Base-by-base conservation (phyloP, 2,113 vertebrate genomes). In the Bujurquina vittata region DNA sequence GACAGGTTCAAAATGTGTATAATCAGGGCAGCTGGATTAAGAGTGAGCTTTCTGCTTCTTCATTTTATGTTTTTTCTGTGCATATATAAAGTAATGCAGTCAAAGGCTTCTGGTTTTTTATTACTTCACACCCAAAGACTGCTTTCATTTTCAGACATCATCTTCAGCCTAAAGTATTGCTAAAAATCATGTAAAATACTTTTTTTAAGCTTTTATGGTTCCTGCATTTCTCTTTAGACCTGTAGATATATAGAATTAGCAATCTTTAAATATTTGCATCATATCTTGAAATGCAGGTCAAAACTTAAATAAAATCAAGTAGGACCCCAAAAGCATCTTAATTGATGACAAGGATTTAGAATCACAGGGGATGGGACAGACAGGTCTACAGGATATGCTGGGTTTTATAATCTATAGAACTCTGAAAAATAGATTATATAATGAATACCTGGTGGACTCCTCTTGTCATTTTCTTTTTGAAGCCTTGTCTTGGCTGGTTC, bases 371-470 rank as follows among this genome's bases (percentile, higher is more conserved):
- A 33, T 33, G 6, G 33, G 56, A 62, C 5, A 20, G 55, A 75
- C n/a, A 23, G 9, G 35, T 56, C n/a, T 1, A 4, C 18, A 31
- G 56, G 10, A 22, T 3, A 35, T 63, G 22, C 59, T 52, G 54
- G 29, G 18, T 43, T n/a, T 18, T 29, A 7, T 22, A 26, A 14
- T 29, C 8, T n/a, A 9, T 33, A 54, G 52, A 72, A 58, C 10
- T 52, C 6, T 46, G n/a, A 40, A 61, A 76, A 59, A 65, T 11
- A 17, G 2, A 23, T 63, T 75, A 26, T 55, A 1, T 55, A 17
- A 58, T 22, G 46, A 52, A 40, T 91, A 95, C 91, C 92, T 88
- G 85, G 75, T 83, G 65, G 31, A 18, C 18, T 58, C 35, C 14
- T 83, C 26, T 72, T 10, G 7, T 59, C 55, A 20, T 79, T 72